These are phyloP conservation scores for Samia ricini DNA, from an alignment of 1,140 invertebrate species.

Conservation along the genomic window DNA sequence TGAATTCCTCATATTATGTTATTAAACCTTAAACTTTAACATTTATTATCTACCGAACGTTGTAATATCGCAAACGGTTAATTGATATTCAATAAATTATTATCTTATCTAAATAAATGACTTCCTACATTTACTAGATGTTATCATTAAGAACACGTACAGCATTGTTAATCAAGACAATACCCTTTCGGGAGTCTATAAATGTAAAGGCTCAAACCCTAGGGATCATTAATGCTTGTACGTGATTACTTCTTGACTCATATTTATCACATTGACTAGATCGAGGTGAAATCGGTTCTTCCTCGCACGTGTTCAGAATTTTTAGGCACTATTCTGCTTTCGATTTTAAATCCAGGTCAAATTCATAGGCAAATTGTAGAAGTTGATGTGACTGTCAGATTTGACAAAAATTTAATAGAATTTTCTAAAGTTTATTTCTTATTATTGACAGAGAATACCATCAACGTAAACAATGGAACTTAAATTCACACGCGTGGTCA, in stretches of 20 bases:
- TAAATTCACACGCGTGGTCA: neutral
- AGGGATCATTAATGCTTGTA: neutral
- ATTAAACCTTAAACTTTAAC: neutral
- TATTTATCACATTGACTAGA: neutral
- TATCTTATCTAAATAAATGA: neutral
- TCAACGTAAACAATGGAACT: neutral
- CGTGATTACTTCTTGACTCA: neutral
- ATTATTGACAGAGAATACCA: no score
- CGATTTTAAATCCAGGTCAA: constrained; percentile 2
- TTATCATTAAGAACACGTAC: neutral
- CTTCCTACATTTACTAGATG: neutral
- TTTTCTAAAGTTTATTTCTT: neutral
- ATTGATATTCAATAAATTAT: neutral
- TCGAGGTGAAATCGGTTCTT: constrained; percentile 7
- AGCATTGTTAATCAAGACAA: constrained; percentile 1
- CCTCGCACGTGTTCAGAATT: constrained; percentile 1
- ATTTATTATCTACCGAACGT: neutral
- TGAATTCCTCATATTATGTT: no score
- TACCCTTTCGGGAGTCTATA: neutral
- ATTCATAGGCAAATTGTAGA: constrained; percentile 3
- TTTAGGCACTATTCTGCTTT: constrained; percentile 4
- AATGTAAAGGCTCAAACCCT: neutral
- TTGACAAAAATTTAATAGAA: neutral
- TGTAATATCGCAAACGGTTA: neutral
- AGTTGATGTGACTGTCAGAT: neutral